Conservation (phyloP, 2,888 invertebrate genomes). For the Cataglyphis altisquamis region DNA sequence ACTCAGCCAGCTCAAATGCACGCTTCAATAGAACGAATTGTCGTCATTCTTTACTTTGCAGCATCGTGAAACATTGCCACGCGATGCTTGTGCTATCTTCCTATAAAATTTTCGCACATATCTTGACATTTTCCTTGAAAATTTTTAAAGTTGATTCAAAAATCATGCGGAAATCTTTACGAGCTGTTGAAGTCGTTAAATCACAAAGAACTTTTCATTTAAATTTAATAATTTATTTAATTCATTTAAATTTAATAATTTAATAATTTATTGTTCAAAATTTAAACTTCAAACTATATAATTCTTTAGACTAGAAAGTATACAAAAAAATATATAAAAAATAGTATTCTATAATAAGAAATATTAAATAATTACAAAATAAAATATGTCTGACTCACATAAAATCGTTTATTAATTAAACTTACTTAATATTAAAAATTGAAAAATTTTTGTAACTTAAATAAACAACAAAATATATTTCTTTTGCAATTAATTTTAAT, state of each 20-base stretch:
- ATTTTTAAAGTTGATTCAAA: constrained; percentile 62
- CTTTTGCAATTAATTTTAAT: neutral
- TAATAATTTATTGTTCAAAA: constrained; percentile 1
- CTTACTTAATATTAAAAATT: constrained; percentile 5
- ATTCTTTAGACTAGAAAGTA: neutral
- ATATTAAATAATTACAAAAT: neutral
- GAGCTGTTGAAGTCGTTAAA: constrained; percentile 48
- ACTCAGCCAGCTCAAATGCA: constrained; percentile 6
- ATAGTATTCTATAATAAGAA: neutral
- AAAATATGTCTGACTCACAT: neutral
- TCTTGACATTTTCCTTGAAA: neutral
- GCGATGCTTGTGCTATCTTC: constrained; percentile 5
- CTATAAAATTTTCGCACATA: neutral
- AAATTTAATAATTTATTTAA: neutral
- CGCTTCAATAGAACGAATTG: constrained; percentile 10
- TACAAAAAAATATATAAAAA: neutral
- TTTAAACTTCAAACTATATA: neutral
- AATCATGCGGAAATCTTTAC: constrained; percentile 39
- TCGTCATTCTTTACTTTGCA: constrained; percentile 28
- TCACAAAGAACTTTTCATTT: constrained; percentile 37
- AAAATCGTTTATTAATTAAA: neutral
- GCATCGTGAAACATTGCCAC: neutral
- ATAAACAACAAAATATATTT: neutral
- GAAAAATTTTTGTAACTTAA: neutral
- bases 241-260: too few species aligned